These are phyloP conservation scores for Brachylomia viminalis DNA, from an alignment of 2,888 invertebrate species.

Conservation along the genomic window DNA sequence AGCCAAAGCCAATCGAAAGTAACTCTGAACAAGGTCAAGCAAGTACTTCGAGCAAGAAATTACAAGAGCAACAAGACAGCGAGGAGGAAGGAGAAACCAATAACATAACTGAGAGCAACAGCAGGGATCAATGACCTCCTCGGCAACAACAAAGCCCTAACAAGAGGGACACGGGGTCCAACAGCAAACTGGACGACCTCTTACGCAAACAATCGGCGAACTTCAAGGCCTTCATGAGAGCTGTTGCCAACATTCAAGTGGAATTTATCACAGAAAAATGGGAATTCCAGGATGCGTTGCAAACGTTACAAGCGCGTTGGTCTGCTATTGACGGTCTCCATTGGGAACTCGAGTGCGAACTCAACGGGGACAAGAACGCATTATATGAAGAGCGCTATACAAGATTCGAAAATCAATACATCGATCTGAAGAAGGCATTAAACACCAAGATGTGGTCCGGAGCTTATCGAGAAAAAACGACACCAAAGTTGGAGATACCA, in stretches of 20 bases:
- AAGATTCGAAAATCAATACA: not conserved
- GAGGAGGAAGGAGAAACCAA: not conserved
- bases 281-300: constrained; percentile 1
- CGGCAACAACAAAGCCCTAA: not conserved
- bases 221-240: constrained; percentile 16
- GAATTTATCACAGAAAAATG: constrained; percentile 18
- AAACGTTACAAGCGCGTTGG: not conserved
- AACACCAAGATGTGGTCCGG: not conserved
- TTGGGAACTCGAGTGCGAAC: not conserved
- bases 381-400: not conserved
- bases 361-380: not conserved
- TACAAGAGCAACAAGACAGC: not conserved
- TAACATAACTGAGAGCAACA: not conserved
- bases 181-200: not conserved
- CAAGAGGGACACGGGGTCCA: constrained; percentile 1
- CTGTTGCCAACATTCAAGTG: constrained; percentile 10
- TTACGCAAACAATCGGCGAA: constrained; percentile 5
- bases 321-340: not conserved
- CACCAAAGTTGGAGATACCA: not conserved
- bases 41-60: not conserved
- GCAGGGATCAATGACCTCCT: constrained; percentile 3
- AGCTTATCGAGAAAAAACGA: not conserved
- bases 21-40: not conserved
- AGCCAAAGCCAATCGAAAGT: not conserved
- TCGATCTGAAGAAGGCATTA: not conserved